phyloP scores from a whole-genome alignment of 2,113 vertebrate genomes.

The Sitta europaea region DNA sequence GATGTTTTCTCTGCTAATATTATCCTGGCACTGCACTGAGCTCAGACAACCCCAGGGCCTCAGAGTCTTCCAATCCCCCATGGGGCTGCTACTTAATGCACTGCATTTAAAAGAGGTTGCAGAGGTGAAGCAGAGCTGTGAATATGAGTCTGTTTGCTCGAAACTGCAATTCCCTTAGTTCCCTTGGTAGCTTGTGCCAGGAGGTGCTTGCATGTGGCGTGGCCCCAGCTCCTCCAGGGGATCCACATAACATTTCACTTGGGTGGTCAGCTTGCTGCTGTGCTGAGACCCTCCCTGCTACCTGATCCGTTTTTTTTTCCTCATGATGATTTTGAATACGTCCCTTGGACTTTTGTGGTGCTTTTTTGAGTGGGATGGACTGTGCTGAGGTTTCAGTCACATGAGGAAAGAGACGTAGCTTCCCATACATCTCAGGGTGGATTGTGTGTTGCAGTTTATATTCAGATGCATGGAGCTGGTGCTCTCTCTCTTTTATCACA shows the following conservation, averaged over 20 bases:
- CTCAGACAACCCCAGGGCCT: fast-evolving
- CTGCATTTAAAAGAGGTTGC: not conserved
- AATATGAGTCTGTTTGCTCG: not conserved
- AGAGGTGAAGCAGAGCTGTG: not conserved
- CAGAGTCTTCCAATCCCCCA: not conserved
- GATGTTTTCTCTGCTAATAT: not conserved
- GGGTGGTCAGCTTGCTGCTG: not conserved
- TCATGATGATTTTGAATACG: not conserved
- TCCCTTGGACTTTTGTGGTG: not conserved
- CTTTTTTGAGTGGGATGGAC: not conserved
- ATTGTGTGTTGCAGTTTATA: not conserved
- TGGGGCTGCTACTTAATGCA: not conserved
- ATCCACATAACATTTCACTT: not conserved
- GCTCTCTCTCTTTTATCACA: not conserved
- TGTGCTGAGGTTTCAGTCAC: not conserved
- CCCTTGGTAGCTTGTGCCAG: not conserved
- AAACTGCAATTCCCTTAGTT: not conserved
- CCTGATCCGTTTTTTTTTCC: not conserved
- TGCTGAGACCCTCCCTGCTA: not conserved
- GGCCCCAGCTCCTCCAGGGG: fast-evolving
- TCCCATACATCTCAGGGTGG: not conserved
- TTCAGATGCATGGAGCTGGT: not conserved
- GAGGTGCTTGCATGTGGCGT: fast-evolving
- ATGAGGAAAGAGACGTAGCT: not conserved
- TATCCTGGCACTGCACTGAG: fast-evolving